Evolutionary conservation across 2,113 vertebrate genomes (phyloP), one percentile per base, ranked within the genome.

Genomic region (Bufo gargarizans): DNA sequence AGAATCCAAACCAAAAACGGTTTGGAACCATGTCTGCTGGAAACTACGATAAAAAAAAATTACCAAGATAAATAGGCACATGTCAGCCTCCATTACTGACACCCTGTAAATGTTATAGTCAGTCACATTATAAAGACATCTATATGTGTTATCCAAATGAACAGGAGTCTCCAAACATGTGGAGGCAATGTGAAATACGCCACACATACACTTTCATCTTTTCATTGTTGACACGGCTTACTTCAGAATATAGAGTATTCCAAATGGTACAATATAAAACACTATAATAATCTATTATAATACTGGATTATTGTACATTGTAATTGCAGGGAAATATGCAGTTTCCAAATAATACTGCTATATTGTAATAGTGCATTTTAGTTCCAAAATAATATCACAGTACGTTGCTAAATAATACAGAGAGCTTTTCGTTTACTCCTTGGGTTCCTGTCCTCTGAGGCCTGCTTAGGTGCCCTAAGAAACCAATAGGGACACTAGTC

Each of bases 111-210:
- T 19, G 77, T 56, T 56, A n/a, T 22, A 56, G 2, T 56, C 77
- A 13, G 77, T 22, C 50, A 78, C 77, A 78, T 78, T 78, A 78
- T 78, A 78, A 22, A 78, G 77, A 55, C 20, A 78, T 78, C 50
- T 78, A 22, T 78, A 78, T 78, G 56, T 56, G 50, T 78, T 78
- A n/a, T 78, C 77, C 77, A 78, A 78, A 33, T 55, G 50, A 22
- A 78, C 50, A 22, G 50, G 50, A 78, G 77, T 78, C 77, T 78
- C 50, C 20, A 78, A 56, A 78, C 77, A 78, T 78, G 77, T 78
- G 77, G 77, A 55, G 50, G 77, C 77, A 78, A 78, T 76, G 33
- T 53, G 77, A 78, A 78, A 78, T 78, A 22, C 10, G 22, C 55
- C 20, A 55, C 77, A n/a, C 9, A 9, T 0, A 3, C n/a, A n/a